These are phyloP conservation scores for Smittia aterrima DNA, from an alignment of 2,888 invertebrate species.

Conservation along the genomic window DNA sequence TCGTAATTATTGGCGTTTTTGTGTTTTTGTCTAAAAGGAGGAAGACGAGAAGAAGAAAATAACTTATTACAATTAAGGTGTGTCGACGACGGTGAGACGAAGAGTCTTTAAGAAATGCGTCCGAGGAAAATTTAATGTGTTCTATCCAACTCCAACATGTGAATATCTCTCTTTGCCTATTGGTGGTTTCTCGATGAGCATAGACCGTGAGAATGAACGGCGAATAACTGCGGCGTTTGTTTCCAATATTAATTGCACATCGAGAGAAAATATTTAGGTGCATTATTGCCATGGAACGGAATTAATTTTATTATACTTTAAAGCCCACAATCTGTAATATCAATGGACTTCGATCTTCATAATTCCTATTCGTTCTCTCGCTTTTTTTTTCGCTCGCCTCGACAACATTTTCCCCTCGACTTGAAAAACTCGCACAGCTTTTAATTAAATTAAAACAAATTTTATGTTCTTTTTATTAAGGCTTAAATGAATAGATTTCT, in stretches of 20 bases:
- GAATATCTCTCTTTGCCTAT: background rate
- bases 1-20: constrained; percentile 14
- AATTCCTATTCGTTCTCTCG: constrained; percentile 32
- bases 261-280: constrained; percentile 25
- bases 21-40: constrained; percentile 12
- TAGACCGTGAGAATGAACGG: constrained; percentile 24
- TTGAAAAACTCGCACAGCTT: constrained; percentile 12
- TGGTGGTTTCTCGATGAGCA: background rate
- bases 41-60: constrained; percentile 5
- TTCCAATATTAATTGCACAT: constrained; percentile 37
- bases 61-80: constrained; percentile 33
- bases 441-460: constrained; percentile 42
- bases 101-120: constrained; percentile 28
- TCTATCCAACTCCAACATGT: background rate
- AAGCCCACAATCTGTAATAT: constrained; percentile 19
- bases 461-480: constrained; percentile 39
- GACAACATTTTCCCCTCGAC: constrained; percentile 3
- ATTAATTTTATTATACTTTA: background rate
- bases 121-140: constrained; percentile 18
- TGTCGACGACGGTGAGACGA: background rate
- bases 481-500: constrained; percentile 18
- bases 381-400: background rate
- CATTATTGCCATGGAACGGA: constrained; percentile 24
- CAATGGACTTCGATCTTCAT: constrained; percentile 41
- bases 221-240: background rate